Conservation (phyloP, 2,113 vertebrate species). For the Agelaius tricolor region DNA sequence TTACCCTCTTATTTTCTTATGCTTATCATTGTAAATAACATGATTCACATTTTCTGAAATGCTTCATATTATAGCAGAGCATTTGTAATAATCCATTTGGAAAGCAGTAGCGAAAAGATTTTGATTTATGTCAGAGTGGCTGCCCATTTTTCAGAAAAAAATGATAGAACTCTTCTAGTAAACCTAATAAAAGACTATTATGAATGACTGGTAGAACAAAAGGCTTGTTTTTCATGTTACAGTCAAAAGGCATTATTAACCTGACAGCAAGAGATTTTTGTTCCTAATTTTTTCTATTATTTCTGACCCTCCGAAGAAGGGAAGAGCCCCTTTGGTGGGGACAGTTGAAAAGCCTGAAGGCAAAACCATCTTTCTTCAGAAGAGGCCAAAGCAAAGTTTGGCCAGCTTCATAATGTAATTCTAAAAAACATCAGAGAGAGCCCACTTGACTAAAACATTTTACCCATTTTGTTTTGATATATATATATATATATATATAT, state of each 20-base stretch:
- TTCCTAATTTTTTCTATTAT: not conserved
- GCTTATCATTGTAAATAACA: not conserved
- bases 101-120: conserved; percentile 19
- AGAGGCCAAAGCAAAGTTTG: not conserved
- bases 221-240: not conserved
- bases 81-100: not conserved
- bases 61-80: not conserved
- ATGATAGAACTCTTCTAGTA: conserved; percentile 47
- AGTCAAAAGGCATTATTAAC: not conserved
- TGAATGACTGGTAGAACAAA: not conserved
- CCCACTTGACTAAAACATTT: not conserved
- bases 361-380: not conserved
- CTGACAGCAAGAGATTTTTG: not conserved
- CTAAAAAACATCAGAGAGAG: not conserved
- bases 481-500: no score
- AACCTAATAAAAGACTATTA: conserved; percentile 37
- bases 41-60: not conserved
- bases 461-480: not conserved
- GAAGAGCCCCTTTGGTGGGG: not conserved
- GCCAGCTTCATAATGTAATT: not conserved
- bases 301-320: not conserved
- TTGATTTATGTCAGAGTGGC: conserved; percentile 23
- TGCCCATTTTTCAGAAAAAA: conserved; percentile 63
- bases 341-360: not conserved
- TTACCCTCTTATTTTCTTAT: not conserved